Base-by-base conservation (phyloP, 2,113 vertebrate species). In the Odocoileus hemionus region DNA sequence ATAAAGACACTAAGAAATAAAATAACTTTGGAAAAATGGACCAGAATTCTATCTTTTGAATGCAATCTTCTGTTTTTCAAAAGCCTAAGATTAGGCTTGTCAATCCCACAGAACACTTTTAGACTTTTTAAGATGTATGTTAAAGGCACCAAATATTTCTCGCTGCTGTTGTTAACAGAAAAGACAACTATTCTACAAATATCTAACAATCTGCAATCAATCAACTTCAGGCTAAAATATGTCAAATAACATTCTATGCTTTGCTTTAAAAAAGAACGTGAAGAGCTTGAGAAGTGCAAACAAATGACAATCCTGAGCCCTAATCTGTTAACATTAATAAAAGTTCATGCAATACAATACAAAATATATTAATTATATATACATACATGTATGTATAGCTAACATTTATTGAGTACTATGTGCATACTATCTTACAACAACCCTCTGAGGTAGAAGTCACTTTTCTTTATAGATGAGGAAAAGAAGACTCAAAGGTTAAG, bases 201-300 rank as follows among this genome's bases (percentile, higher is more conserved):
- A 92, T 55, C 58, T 54, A 84, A 52, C 2, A 57, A 52, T 60
- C 11, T 15, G 30, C 76, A 14, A 23, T 78, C 52, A 60, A 78
- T 85, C 52, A 86, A 95, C 33, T 86, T 89, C 30, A 96, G 57
- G 70, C 16, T 64, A 94, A 96, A 89, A 85, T 91, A 92, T 28
- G 33, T 88, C 54, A 88, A 92, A 94, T 76, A 85, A 90, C 7
- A 92, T 87, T 94, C 36, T 80, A 89, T 4, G 79, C 3, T 17
- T 80, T 97, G 21, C 80, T 96, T 96, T 70, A 11, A 94, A 94
- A 96, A 78, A n/a, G 17, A 64, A 95, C 15, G 25, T 47, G 21
- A 58, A 74, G 45, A 80, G 14, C 15, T 54, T 88, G 33, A 61
- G 7, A 96, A 70, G 83, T 50, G 1, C 23, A 94, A 94, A 80